These are phyloP conservation scores for Lepidocyrtinus sp. DNA, from an alignment of 2,888 invertebrate species.

Conservation along the genomic window DNA sequence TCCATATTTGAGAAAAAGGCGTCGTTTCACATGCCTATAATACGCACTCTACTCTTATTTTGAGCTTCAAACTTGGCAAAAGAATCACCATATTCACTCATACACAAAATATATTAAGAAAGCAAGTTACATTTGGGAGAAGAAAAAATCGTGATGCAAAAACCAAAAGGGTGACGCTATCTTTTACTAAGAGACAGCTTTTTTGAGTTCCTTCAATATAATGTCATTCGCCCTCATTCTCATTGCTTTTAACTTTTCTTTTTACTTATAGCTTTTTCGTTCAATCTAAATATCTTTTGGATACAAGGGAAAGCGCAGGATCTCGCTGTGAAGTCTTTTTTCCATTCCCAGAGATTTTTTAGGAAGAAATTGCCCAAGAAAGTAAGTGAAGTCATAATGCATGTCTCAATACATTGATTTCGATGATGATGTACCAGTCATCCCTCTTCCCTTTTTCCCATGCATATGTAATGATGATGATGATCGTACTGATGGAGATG, in stretches of 20 bases:
- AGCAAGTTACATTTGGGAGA: not conserved
- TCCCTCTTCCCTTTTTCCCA: constrained; percentile 3
- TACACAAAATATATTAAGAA: not conserved
- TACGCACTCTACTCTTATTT: too few species aligned
- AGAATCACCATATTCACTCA: too few species aligned
- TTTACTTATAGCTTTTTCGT: constrained; percentile 28
- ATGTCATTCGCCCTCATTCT: too few species aligned
- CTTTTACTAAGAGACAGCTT: constrained; percentile 51
- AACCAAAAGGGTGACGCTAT: constrained; percentile 51
- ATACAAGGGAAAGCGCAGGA: constrained; percentile 30
- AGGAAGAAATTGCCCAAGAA: constrained; percentile 44
- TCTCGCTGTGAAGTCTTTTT: constrained; percentile 34
- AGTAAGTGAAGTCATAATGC: constrained; percentile 55
- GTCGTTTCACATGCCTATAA: too few species aligned
- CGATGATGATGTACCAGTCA: constrained; percentile 37
- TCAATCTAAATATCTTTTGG: too few species aligned
- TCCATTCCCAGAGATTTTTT: too few species aligned
- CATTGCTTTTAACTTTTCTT: too few species aligned
- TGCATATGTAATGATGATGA: too few species aligned
- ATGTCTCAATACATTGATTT: constrained; percentile 58
- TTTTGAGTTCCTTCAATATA: constrained; percentile 37
- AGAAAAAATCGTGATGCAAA: constrained; percentile 39
- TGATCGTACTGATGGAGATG: too few species aligned
- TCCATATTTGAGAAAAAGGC: constrained; percentile 11
- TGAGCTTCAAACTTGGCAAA: too few species aligned